phyloP scores from a whole-genome alignment of 1,140 invertebrate genomes.

The Euwallacea fornicatus region DNA sequence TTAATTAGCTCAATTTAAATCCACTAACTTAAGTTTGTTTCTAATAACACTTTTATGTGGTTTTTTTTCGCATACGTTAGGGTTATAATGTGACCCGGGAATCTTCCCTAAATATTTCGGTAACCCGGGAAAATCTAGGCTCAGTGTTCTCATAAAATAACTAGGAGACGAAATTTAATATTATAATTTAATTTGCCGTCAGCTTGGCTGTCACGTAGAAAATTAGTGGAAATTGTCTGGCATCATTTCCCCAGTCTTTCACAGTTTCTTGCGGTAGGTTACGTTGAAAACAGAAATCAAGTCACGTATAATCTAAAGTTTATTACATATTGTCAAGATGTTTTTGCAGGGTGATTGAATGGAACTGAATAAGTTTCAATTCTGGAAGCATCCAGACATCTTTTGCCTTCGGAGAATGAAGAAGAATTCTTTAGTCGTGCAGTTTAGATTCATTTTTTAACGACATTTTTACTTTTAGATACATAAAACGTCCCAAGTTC shows the following conservation, averaged over 20 bases:
- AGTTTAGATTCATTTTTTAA: too few species aligned
- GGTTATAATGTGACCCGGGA: too few species aligned
- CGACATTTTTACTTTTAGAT: too few species aligned
- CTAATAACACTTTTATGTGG: too few species aligned
- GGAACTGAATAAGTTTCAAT: not conserved
- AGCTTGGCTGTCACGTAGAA: conserved; percentile 5
- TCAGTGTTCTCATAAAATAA: not conserved
- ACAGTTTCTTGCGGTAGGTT: conserved; percentile 11
- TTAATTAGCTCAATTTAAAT: too few species aligned
- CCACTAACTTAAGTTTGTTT: too few species aligned
- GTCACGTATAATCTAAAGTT: conserved; percentile 9
- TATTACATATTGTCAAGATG: not conserved
- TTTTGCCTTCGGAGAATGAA: too few species aligned
- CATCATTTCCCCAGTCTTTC: conserved; percentile 8
- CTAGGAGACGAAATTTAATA: conserved; percentile 5
- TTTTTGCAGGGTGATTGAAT: too few species aligned
- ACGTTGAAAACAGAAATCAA: not conserved
- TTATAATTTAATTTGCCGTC: conserved; percentile 8
- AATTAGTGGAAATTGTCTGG: conserved; percentile 15
- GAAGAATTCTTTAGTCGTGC: too few species aligned
- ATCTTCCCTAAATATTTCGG: not conserved
- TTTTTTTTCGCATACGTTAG: too few species aligned
- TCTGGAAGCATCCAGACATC: too few species aligned
- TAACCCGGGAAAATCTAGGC: not conserved
- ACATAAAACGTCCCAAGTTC: not conserved